Conservation (phyloP, 1,140 invertebrate genomes). For the Gonioctena quinquepunctata region DNA sequence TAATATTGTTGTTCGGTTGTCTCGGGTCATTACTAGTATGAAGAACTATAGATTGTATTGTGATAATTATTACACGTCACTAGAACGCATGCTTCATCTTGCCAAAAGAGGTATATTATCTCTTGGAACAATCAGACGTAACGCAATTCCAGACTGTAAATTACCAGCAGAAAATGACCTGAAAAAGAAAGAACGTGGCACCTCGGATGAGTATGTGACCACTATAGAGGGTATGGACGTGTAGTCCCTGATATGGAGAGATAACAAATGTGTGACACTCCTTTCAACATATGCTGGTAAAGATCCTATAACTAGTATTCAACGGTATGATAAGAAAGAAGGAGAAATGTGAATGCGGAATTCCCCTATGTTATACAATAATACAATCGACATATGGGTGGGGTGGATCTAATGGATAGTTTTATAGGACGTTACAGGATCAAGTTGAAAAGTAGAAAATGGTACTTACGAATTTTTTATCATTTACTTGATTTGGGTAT, state of each 20-base stretch:
- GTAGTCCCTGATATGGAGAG: neutral
- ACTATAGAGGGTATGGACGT: neutral
- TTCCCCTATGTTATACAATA: neutral
- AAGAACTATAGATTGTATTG: conserved; percentile 33
- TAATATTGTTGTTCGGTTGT: conserved; percentile 39
- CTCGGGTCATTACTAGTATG: conserved; percentile 26
- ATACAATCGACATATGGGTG: conserved; percentile 36
- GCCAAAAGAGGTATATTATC: conserved; percentile 32
- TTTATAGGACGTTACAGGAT: conserved; percentile 56
- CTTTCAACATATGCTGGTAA: neutral
- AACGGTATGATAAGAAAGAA: neutral
- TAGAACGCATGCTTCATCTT: conserved; percentile 31
- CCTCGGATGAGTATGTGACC: neutral
- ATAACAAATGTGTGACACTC: neutral
- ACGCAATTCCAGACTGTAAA: conserved; percentile 32
- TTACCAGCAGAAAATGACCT: conserved; percentile 23
- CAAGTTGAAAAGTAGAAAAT: conserved; percentile 50
- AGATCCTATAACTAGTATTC: neutral
- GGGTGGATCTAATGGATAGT: conserved; percentile 54
- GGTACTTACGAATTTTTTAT: conserved; percentile 44
- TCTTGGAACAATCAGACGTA: conserved; percentile 32
- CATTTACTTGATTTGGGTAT: conserved; percentile 40
- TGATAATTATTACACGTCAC: conserved; percentile 36
- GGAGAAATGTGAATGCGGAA: neutral
- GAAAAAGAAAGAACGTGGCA: conserved; percentile 9